Base-by-base conservation (phyloP, 2,888 invertebrate genomes). In the Chesias legatella region DNA sequence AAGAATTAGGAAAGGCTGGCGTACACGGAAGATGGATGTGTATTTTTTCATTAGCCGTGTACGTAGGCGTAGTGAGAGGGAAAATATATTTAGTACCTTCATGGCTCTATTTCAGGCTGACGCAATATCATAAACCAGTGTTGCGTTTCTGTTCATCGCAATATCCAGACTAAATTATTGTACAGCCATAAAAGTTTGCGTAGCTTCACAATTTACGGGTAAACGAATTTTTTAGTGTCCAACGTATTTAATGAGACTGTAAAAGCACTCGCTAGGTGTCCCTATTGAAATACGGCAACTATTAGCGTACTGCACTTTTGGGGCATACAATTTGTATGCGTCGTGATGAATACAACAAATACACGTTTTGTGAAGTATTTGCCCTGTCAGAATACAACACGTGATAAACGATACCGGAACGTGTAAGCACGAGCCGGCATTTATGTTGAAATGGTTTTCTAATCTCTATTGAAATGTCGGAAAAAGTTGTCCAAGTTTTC, bases 341-440 rank as follows among this genome's bases (percentile, higher is more conserved):
- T 67, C 63, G 61, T 73, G 71, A 62, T 66, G 60, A 62, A 65
- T 59, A 57, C 55, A 63, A 57, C 66, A 70, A 77, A 79, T 75
- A 78, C 79, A 80, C 74, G 73, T 70, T 75, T 72, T 72, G 72
- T 71, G 68, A 76, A 75, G 73, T 69, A 70, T 73, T 71, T 67
- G 59, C 65, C 74, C 66, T 72, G 52, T 60, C 56, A 71, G 71
- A 63, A 65, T 65, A 72, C 72, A 70, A 67, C 74, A 76, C 70
- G 76, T 79, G 79, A 81, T 79, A 79, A 81, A 80, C 74, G 69
- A 77, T 76, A 62, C 63, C 59, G 72, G 73, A 71, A 68, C 45
- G 5, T 17, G 13, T 17, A 17, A n/a, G 13, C 13, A 17, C 13
- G 13, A 17, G 2, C 13, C 13, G 13, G 13, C 13, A 17, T 17